phyloP scores from a whole-genome alignment of 2,888 invertebrate genomes.

The Ormyrus labotus region DNA sequence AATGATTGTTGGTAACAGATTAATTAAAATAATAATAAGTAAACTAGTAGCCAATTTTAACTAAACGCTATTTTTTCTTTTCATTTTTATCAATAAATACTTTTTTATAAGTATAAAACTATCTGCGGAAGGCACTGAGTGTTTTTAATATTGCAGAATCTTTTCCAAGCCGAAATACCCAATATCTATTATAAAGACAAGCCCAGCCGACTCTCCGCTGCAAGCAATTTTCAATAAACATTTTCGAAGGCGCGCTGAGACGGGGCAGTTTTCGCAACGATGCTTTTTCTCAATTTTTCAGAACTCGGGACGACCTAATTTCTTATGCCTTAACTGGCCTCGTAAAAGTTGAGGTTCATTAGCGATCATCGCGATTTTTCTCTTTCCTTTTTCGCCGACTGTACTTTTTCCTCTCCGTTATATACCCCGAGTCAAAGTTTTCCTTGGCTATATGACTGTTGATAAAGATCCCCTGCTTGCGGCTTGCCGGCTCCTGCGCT shows the following conservation, averaged over 20 bases:
- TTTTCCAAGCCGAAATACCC: too few species aligned
- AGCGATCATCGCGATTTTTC: conserved; percentile 19
- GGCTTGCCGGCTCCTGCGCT: background rate
- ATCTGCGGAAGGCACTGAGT: too few species aligned
- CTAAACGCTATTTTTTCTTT: too few species aligned
- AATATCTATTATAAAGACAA: background rate
- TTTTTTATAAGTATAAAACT: too few species aligned
- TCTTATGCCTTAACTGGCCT: conserved; percentile 42
- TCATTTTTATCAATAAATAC: too few species aligned
- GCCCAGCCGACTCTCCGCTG: too few species aligned
- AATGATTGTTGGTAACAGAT: too few species aligned
- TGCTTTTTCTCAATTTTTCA: background rate
- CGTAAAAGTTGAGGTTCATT: conserved; percentile 46
- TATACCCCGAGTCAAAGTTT: background rate
- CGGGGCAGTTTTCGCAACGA: conserved; percentile 9
- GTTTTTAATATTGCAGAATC: too few species aligned
- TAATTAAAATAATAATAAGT: too few species aligned
- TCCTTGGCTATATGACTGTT: background rate
- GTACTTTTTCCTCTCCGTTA: background rate
- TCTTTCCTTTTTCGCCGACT: background rate
- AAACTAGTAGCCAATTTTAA: too few species aligned
- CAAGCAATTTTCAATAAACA: conserved; percentile 34
- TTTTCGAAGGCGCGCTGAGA: background rate
- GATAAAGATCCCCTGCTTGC: background rate
- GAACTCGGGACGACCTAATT: conserved; percentile 40